Percentiles rank a stretch among this genome's conserved stretches.
Evolutionary conservation across 2,113 vertebrate species (phyloP).

Genomic region (Siphamia tubifer): DNA sequence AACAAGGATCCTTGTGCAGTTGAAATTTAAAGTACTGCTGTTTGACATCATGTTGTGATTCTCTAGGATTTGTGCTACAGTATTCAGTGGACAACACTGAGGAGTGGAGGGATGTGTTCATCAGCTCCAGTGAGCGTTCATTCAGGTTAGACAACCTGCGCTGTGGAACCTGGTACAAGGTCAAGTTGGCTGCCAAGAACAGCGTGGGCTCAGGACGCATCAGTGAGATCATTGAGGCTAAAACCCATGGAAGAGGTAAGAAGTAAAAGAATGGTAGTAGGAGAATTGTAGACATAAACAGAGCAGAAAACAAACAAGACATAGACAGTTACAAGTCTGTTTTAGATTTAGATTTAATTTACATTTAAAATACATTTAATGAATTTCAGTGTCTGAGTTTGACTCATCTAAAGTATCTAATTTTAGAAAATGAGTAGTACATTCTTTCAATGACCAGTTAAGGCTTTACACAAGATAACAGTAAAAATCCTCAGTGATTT

Average conservation of each 20-base stretch:
- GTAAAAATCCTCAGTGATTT: too few species aligned
- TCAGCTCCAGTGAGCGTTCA: slow-evolving; percentile 93
- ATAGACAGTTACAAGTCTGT: too few species aligned
- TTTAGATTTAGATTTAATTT: too few species aligned
- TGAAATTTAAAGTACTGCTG: background rate
- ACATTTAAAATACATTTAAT: too few species aligned
- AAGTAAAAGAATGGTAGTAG: too few species aligned
- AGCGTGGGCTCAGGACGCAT: slow-evolving; percentile 97
- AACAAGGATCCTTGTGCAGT: background rate
- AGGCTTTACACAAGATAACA: too few species aligned
- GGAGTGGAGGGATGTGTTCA: slow-evolving; percentile 97
- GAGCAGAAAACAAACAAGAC: background rate
- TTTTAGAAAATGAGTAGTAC: too few species aligned
- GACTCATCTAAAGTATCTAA: too few species aligned
- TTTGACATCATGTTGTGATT: slow-evolving; percentile 10
- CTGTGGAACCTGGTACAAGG: slow-evolving; percentile 99
- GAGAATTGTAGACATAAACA: too few species aligned
- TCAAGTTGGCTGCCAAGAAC: slow-evolving; percentile 98
- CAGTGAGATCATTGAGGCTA: slow-evolving; percentile 99
- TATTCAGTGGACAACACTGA: slow-evolving; percentile 99
- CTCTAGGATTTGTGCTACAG: slow-evolving; percentile 95
- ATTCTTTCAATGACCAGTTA: too few species aligned
- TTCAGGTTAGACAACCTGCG: slow-evolving; percentile 96
- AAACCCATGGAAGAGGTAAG: slow-evolving; percentile 95
- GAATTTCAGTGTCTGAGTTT: too few species aligned